Evolutionary conservation across 2,797 vertebrate genomes (phyloP).

Genomic region (Poeciliopsis gracilis): DNA sequence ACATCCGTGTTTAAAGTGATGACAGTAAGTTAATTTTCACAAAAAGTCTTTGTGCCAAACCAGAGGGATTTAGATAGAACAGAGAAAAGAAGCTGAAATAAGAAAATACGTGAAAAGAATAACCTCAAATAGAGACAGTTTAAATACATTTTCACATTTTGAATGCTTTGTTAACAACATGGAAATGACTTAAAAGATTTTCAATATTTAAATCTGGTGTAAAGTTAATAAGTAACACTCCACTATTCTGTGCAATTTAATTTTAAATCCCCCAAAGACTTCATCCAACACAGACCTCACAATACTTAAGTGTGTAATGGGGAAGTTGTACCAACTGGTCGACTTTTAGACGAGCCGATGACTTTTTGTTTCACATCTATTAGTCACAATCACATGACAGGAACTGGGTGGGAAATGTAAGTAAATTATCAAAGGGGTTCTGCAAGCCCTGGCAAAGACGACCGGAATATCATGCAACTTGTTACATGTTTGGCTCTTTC

Average conservation of each 20-base stretch:
- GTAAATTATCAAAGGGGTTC: too few species aligned
- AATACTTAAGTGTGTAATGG: background rate
- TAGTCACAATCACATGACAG: too few species aligned
- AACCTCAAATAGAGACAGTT: conserved; percentile 61
- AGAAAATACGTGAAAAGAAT: conserved; percentile 74
- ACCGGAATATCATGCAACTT: too few species aligned
- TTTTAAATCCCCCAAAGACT: background rate
- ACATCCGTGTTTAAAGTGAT: conserved; percentile 72
- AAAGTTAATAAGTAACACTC: conserved; percentile 13
- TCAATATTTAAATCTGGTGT: conserved; percentile 43
- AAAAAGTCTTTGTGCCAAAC: conserved; percentile 74
- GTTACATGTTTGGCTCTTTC: too few species aligned
- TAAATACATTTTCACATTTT: conserved; percentile 60
- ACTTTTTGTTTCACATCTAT: too few species aligned
- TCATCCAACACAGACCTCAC: background rate
- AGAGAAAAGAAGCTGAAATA: conserved; percentile 48
- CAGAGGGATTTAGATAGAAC: conserved; percentile 81
- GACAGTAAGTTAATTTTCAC: conserved; percentile 76
- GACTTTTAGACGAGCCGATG: too few species aligned
- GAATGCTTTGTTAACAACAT: conserved; percentile 60
- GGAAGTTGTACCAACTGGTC: too few species aligned
- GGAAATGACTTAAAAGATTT: conserved; percentile 48
- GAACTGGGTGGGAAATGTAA: too few species aligned
- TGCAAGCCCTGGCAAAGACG: too few species aligned
- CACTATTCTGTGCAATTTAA: background rate